Base-by-base conservation (phyloP, 2,797 vertebrate species). In the Protonibea diacanthus region DNA sequence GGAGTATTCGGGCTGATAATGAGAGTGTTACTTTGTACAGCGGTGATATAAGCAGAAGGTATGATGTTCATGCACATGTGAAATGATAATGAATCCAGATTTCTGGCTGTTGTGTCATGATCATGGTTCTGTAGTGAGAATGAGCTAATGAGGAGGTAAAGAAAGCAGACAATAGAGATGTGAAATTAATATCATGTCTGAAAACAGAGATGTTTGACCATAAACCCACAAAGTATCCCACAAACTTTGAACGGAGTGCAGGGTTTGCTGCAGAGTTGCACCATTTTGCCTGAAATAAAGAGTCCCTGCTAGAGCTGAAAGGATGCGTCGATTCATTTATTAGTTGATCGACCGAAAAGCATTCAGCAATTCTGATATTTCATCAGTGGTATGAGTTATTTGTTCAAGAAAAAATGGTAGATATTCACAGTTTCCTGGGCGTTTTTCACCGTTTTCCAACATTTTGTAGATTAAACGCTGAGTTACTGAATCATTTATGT, bases 1-100 rank as follows among this genome's bases (percentile, higher is more conserved):
- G 29, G 73, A 78, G 55, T 63, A 67, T 68, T 65, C 52, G 38
- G 21, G 18, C 62, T 58, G 63, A 76, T 69, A 62, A 65, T 77
- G 57, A 63, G 38, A 3, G 14, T 49, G 51, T 21, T 76, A 12
- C 69, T 77, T 23, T 13, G 18, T 38, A 44, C 2, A 33, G n/a
- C 11, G 62, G 5, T 38, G 33, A 49, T 62, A 65, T 56, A 42
- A 75, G 66, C 49, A 76, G 1, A 73, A 68, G 3, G n/a, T 44
- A 25, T 58, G 3, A 38, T 38, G 63, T 47, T 70, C 47, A 53
- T 48, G 47, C 38, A 38, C 48, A 59, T 52, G 42, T 56, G 23
- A 51, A 25, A 57, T 38, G 5, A 27, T 23, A 25, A 52, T 45
- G 13, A n/a, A 33, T 13, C 21, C 42, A 52, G 18, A 20, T 55